Base-by-base conservation (phyloP, 1,140 invertebrate genomes). In the Trinorchestia longiramus region DNA sequence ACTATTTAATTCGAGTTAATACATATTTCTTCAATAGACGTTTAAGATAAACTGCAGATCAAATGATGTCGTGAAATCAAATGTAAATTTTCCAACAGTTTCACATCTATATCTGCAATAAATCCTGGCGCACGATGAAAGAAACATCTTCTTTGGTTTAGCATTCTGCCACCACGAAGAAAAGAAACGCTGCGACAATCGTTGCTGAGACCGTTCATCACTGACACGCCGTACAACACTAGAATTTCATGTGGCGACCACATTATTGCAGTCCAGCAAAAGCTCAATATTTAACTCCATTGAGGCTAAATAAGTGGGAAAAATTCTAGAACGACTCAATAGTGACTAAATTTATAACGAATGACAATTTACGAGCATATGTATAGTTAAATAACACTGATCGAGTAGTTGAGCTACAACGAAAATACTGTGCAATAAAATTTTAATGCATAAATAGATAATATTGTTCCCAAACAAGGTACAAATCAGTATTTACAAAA, bases 171-270 rank as follows among this genome's bases (percentile, higher is more conserved):
- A 28, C 92, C 47, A 43, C 6, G 40, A 94, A 94, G 43, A 94
- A 47, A 90, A 90, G 28, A 17, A 90, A 42, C 41, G 43, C 92
- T 94, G 3, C 41, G 92, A 94, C 36, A 94, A 94, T 94, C 92
- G 43, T 94, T 94, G 43, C 92, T 36, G 40, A 8, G 44, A n/a
- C 17, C 92, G 44, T 94, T 94, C n/a, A 44, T 94, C 92, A 41
- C 92, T 94, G 92, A 94, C 92, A 94, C 43, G 43, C 92, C 8
- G 44, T 19, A 94, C 43, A 17, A 42, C 88, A 90, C 88, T 90
- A 90, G 88, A 90, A 90, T 90, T 90, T 90, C n/a, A 90, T 90
- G 43, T 90, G n/a, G 36, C 43, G 88, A 90, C 88, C 43, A 36
- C 88, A 90, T 90, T 90, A 90, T 90, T 90, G 88, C 88, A 41